Evolutionary conservation across 2,113 vertebrate species (phyloP).

Genomic region (Leiothrix lutea): DNA sequence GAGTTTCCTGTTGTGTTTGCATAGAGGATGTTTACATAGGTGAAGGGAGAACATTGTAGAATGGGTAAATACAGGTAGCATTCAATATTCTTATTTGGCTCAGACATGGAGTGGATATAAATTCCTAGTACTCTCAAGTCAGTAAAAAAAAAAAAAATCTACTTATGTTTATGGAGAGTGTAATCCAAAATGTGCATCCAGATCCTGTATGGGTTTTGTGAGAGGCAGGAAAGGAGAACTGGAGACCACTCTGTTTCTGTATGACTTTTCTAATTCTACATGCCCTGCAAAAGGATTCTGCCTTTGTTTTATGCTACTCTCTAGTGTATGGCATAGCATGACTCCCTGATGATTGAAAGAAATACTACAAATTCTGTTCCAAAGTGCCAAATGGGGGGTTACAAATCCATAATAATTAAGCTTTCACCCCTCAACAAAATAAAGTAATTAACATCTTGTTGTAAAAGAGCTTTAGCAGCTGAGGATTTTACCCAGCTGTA

Average conservation of each 20-base stretch:
- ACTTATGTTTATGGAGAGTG: not conserved
- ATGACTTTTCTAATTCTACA: not conserved
- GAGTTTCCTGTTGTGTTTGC: not conserved
- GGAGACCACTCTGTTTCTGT: not conserved
- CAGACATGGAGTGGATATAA: not conserved
- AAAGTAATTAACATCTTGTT: slow-evolving; percentile 30
- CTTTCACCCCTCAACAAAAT: slow-evolving; percentile 4
- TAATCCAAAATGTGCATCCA: not conserved
- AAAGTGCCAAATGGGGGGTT: not conserved
- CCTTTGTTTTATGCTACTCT: not conserved
- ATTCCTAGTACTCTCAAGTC: not conserved
- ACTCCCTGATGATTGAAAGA: not conserved
- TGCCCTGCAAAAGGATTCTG: not conserved
- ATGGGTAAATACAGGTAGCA: not conserved
- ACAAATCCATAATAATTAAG: slow-evolving; percentile 22
- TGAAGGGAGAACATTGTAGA: not conserved
- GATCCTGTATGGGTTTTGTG: not conserved
- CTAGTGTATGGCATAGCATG: not conserved
- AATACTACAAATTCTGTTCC: slow-evolving; percentile 2
- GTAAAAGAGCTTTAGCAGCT: not conserved
- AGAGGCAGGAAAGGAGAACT: not conserved
- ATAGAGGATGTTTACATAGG: not conserved
- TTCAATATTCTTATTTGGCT: not conserved
- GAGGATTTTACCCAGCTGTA: slow-evolving; percentile 2
- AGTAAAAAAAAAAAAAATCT: not conserved